These are phyloP conservation scores for Euthynnus affinis DNA, from an alignment of 2,797 vertebrate genomes.

Conservation along the genomic window DNA sequence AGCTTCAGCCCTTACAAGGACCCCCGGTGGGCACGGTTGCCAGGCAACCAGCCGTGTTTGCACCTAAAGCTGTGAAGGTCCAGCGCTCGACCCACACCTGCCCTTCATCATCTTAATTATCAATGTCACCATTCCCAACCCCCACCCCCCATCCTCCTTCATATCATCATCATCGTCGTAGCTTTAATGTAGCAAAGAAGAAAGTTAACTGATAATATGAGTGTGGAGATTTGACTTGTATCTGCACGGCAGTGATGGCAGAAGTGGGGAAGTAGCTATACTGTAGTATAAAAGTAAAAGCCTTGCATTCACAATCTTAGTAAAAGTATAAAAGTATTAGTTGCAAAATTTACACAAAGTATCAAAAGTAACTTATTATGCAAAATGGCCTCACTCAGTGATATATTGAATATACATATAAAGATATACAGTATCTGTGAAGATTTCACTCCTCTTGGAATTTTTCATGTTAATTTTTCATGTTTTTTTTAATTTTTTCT, in stretches of 20 bases:
- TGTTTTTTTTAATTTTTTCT: too few species aligned
- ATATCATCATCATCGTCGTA: neutral
- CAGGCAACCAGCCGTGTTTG: constrained; percentile 80
- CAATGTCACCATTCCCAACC: constrained; percentile 39
- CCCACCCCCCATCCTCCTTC: constrained; percentile 25
- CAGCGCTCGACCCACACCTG: constrained; percentile 68
- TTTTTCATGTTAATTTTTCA: too few species aligned
- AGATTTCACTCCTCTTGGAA: too few species aligned
- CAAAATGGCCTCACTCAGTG: too few species aligned
- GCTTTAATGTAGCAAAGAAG: constrained; percentile 6
- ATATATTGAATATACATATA: too few species aligned
- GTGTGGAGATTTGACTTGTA: neutral
- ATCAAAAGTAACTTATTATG: too few species aligned
- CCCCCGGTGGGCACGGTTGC: constrained; percentile 73
- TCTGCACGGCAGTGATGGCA: neutral
- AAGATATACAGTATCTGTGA: too few species aligned
- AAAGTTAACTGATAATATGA: neutral
- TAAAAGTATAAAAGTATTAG: neutral
- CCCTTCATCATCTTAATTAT: constrained; percentile 78
- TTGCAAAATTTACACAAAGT: too few species aligned
- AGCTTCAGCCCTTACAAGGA: constrained; percentile 86
- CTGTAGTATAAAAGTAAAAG: neutral
- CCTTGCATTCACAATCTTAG: too few species aligned
- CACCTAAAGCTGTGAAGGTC: constrained; percentile 77
- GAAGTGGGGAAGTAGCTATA: too few species aligned